These are phyloP conservation scores for Philopedon plagiatum DNA, from an alignment of 2,888 invertebrate species.

Conservation along the genomic window DNA sequence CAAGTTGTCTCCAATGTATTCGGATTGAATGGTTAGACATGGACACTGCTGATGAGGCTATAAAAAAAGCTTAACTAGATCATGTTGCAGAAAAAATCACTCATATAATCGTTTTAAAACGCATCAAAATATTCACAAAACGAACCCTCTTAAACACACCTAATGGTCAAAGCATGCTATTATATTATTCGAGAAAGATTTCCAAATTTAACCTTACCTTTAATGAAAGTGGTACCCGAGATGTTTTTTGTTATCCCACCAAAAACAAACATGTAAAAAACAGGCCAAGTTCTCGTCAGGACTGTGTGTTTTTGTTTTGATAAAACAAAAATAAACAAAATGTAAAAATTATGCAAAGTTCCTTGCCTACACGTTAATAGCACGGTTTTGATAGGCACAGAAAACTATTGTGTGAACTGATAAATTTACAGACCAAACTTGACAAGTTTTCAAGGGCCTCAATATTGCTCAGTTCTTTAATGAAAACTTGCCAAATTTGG, in stretches of 20 bases:
- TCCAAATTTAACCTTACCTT: neutral
- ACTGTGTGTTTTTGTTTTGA: too few species aligned
- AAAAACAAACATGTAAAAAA: too few species aligned
- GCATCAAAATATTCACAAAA: conserved; percentile 13
- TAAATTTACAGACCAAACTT: too few species aligned
- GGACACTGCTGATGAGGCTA: neutral
- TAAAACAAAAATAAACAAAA: too few species aligned
- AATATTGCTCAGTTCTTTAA: too few species aligned
- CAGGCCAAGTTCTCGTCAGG: too few species aligned
- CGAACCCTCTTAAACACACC: neutral
- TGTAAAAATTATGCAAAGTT: too few species aligned
- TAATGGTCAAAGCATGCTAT: neutral
- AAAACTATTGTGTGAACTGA: too few species aligned
- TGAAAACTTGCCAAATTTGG: too few species aligned
- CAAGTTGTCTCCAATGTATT: neutral
- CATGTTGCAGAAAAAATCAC: neutral
- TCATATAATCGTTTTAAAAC: neutral
- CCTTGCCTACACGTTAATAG: too few species aligned
- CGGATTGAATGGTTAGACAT: neutral
- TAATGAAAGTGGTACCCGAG: neutral
- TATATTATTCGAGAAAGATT: neutral
- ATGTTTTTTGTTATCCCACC: conserved; percentile 1
- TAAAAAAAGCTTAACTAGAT: neutral
- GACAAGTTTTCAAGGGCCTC: too few species aligned
- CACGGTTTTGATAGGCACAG: too few species aligned